Conservation (phyloP, 2,888 invertebrate genomes). For the Thyatira batis region DNA sequence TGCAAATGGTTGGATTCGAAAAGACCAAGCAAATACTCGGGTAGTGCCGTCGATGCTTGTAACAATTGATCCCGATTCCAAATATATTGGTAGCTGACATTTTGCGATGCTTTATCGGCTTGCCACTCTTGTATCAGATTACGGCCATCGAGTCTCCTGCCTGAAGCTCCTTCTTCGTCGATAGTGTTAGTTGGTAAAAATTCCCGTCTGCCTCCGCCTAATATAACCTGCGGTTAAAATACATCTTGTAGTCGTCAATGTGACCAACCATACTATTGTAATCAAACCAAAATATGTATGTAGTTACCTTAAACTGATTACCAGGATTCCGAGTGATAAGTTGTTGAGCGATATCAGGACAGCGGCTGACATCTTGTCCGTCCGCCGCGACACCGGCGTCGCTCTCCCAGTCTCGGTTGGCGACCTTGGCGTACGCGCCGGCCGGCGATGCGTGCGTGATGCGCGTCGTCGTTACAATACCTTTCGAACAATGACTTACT, state of each 20-base stretch:
- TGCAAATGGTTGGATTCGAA: slow-evolving; percentile 84
- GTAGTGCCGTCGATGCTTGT: slow-evolving; percentile 55
- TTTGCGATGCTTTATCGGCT: slow-evolving; percentile 59
- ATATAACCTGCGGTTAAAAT: slow-evolving; percentile 75
- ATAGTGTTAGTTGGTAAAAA: slow-evolving; percentile 80
- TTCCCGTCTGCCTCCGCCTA: slow-evolving; percentile 88
- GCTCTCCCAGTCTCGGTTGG: slow-evolving; percentile 88
- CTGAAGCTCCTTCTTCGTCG: slow-evolving; percentile 78
- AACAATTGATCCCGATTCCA: slow-evolving; percentile 83
- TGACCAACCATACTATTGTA: too few species aligned
- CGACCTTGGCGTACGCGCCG: slow-evolving; percentile 85
- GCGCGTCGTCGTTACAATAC: slow-evolving; percentile 89
- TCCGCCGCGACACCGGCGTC: slow-evolving; percentile 77
- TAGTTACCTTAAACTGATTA: slow-evolving; percentile 83
- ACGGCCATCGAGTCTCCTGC: slow-evolving; percentile 80
- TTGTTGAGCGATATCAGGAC: slow-evolving; percentile 88
- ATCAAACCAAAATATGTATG: background rate
- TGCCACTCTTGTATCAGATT: slow-evolving; percentile 87
- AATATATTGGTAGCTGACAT: slow-evolving; percentile 73
- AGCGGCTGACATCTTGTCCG: slow-evolving; percentile 45
- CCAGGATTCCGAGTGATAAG: slow-evolving; percentile 83
- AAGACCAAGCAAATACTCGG: slow-evolving; percentile 85
- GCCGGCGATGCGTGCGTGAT: slow-evolving; percentile 91
- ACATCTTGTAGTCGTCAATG: background rate
- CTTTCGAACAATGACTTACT: slow-evolving; percentile 37